Evolutionary conservation across 2,113 vertebrate genomes (phyloP), one percentile per base, ranked within the genome.

Genomic region (Ariopsis seemanni): DNA sequence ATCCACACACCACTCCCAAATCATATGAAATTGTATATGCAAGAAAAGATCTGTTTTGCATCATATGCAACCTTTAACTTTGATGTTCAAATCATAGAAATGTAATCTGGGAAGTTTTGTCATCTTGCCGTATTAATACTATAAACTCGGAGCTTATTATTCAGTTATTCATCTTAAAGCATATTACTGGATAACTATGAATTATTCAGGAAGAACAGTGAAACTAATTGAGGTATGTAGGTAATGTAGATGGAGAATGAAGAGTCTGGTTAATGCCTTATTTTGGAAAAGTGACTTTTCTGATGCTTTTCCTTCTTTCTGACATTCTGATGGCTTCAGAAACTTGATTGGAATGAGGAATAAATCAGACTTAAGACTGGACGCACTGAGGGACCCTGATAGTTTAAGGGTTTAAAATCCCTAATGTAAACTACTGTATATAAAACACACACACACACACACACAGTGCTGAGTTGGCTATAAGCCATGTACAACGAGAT

Each of bases 161-260:
- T 80, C 78, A 80, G 78, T 80, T 80, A 80, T 80, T 80, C 78
- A 20, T 58, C 53, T 58, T 80, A 58, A 80, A 80, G 53, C 27
- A 58, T 17, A 58, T 80, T 80, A 80, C 78, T 80, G 7, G 18
- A 80, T 80, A 58, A 80, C 78, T 60, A 58, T 80, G 78, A 80
- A 80, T 80, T 80, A 80, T 80, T 80, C 78, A 80, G 27, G 17
- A 42, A 34, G 78, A 34, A 58, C 27, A 58, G 78, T 80, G 27
- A 58, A 60, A 60, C 78, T 57, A 80, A 80, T 58, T 80, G 78
- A 60, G 8, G 53, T 5, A 8, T 30, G 52, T 17, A 57, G 77
- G 53, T 58, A 80, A 42, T 42, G 34, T 42, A 42, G 34, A 42
- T 42, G 30, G 53, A 34, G n/a, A 52, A 7, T 77, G 48, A 71